Percentiles rank a stretch among this genome's conserved stretches.
phyloP scores from a whole-genome alignment of 2,888 invertebrate genomes.

The Punctoribates punctum region DNA sequence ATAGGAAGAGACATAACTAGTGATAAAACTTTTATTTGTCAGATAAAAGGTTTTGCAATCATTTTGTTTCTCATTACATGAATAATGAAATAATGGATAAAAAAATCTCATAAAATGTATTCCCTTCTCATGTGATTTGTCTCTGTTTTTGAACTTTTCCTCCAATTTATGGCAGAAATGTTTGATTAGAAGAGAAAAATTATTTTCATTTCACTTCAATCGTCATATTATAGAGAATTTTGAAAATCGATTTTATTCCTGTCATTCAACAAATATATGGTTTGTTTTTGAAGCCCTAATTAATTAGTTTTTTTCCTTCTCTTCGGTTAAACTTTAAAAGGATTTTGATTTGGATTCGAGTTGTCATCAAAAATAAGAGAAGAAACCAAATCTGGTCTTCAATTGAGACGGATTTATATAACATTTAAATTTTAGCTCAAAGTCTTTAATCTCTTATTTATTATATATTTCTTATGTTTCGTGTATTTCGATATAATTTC shows the following conservation, averaged over 20 bases:
- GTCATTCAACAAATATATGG: neutral
- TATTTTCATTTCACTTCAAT: too few species aligned
- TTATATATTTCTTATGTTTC: neutral
- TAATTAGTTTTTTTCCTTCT: neutral
- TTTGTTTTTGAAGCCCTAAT: neutral
- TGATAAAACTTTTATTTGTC: neutral
- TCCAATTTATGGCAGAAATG: too few species aligned
- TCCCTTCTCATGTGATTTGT: too few species aligned
- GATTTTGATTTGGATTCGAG: neutral
- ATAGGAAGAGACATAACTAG: neutral
- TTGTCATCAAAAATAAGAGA: neutral
- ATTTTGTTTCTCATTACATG: too few species aligned
- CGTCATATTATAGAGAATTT: too few species aligned
- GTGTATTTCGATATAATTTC: neutral
- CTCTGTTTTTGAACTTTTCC: too few species aligned
- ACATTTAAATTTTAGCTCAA: neutral
- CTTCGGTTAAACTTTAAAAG: neutral
- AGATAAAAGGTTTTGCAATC: neutral
- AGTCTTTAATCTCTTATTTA: neutral
- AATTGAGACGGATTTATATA: slow-evolving; percentile 13
- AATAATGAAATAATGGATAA: too few species aligned
- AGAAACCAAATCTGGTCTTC: neutral
- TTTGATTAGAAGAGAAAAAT: too few species aligned
- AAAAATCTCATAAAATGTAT: too few species aligned
- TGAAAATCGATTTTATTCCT: too few species aligned